Conservation (phyloP, 1,140 invertebrate genomes). For the Arctopsyche grandis region DNA sequence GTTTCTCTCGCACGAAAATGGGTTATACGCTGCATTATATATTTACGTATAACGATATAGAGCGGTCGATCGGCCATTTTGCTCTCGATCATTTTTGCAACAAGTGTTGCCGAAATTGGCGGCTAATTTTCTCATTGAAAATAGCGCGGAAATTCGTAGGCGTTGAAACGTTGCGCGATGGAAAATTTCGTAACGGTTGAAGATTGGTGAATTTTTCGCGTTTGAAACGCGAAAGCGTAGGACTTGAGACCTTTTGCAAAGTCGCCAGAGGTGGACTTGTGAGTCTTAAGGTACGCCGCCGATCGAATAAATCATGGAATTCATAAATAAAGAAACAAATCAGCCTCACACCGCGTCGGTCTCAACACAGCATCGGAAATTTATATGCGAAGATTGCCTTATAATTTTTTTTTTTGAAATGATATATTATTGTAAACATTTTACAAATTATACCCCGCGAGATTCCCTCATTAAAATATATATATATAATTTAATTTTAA, state of each 20-base stretch:
- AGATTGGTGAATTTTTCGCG: background rate
- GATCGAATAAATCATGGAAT: constrained; percentile 53
- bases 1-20: constrained; percentile 11
- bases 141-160: background rate
- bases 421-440: constrained; percentile 29
- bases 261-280: background rate
- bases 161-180: background rate
- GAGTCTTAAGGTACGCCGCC: constrained; percentile 3
- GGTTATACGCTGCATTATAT: background rate
- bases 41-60: background rate
- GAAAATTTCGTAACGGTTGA: background rate
- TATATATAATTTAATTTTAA: too few relatives aligned
- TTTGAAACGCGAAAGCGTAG: background rate
- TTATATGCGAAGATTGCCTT: constrained; percentile 34
- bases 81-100: constrained; percentile 12
- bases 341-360: constrained; percentile 44
- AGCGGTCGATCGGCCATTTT: constrained; percentile 26
- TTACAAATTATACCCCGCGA: background rate
- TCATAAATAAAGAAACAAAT: constrained; percentile 50
- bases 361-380: constrained; percentile 46
- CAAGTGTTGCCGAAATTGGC: background rate
- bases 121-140: background rate
- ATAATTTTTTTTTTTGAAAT: constrained; percentile 28
- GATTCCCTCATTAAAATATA: too few relatives aligned
- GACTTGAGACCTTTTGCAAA: constrained; percentile 5